Evolutionary conservation across 2,888 invertebrate species (phyloP), one percentile per base, ranked within the genome.

Genomic region (Uropetala carovei): DNA sequence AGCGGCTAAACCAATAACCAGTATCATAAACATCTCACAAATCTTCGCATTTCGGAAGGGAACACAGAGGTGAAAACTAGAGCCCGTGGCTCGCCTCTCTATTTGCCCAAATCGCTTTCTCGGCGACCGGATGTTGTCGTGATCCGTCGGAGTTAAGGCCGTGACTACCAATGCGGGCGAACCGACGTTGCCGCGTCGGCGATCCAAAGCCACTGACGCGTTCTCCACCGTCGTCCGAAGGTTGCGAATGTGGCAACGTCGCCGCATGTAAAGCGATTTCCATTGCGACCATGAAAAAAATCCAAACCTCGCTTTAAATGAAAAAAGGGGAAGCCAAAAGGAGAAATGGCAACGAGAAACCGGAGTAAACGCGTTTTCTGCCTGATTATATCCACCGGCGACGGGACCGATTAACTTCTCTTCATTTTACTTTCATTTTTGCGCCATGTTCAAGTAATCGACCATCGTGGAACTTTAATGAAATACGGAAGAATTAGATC

Each of bases 41-140:
- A 75, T 75, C 13, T 27, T 75, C 22, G 10, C 75, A 27, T 75
- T 75, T 75, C 75, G 13, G 18, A n/a, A 22, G 75, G 22, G 22
- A 75, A 75, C 22, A 27, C 13, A 27, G 22, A 27, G 75, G 75
- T 27, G 27, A 75, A 75, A 75, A 27, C 68, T 43, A 68, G 68
- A 68, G 22, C 10, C 75, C 7, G n/a, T 27, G 75, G 27, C 22
- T 5, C 75, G 22, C 75, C 13, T 5, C 75, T 75, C 75, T 75
- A 68, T 68, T 68, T n/a, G 68, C 75, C 75, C 75, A 75, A 75
- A 75, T 75, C 75, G 75, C 75, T 75, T 75, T 18, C 89, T 43
- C 30, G 68, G 7, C 89, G 64, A 89, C 89, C 89, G 89, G 89
- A 89, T 89, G 89, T 89, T 89, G 89, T 68, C 89, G 89, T 89